Percentiles rank a stretch among this genome's conserved stretches.
Conservation (phyloP, 2,888 invertebrate genomes). For the Odontocerum albicorne region DNA sequence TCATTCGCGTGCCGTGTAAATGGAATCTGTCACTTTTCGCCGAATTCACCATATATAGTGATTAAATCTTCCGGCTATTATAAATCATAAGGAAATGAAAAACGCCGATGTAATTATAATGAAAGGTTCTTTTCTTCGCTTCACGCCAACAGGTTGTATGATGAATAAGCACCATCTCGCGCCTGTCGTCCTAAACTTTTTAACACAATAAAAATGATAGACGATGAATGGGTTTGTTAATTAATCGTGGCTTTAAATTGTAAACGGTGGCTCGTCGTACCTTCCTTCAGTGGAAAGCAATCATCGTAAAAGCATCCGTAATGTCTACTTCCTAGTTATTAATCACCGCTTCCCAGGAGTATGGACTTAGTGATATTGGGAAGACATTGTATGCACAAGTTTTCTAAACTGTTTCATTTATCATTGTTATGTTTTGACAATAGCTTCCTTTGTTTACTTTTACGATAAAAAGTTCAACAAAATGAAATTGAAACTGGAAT, state of each 20-base stretch:
- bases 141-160: slow-evolving; percentile 28
- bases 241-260: slow-evolving; percentile 27
- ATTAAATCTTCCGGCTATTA: too few species aligned
- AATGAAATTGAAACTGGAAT: too few species aligned
- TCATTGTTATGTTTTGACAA: too few species aligned
- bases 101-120: slow-evolving; percentile 11
- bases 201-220: slow-evolving; percentile 32
- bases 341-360: not conserved
- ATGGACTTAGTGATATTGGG: not conserved
- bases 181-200: slow-evolving; percentile 26
- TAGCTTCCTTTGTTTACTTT: too few species aligned
- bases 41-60: too few species aligned
- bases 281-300: slow-evolving; percentile 22
- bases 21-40: too few species aligned
- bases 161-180: slow-evolving; percentile 33
- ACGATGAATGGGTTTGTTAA: slow-evolving; percentile 28
- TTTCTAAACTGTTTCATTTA: too few species aligned
- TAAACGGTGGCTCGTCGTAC: not conserved
- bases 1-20: too few species aligned
- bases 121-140: slow-evolving; percentile 15
- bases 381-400: too few species aligned
- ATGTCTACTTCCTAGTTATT: slow-evolving; percentile 7
- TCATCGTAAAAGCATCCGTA: slow-evolving; percentile 26
- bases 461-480: too few species aligned
- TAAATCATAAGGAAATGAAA: slow-evolving; percentile 15